Base-by-base conservation (phyloP, 2,797 vertebrate genomes). In the Chaenodraco wilsoni region DNA sequence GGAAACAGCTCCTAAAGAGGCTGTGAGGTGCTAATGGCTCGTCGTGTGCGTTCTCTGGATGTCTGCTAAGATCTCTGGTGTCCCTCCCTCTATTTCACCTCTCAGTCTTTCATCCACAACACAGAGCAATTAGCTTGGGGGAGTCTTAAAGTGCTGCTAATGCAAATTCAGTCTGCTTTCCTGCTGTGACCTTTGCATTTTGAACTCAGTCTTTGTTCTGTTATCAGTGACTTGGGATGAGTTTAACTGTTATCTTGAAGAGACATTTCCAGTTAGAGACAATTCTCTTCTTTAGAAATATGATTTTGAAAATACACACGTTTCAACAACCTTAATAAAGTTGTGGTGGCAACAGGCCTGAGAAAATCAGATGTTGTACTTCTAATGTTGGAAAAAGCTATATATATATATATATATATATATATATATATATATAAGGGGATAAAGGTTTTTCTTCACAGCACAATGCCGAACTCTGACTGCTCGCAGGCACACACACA, bases 71-170 rank as follows among this genome's bases (percentile, higher is more conserved):
- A 74, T 51, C 50, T 55, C 44, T 27, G 48, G 9, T 27, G 37
- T 64, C 54, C 55, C 67, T 48, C 60, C 5, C 12, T 60, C 67
- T 41, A 23, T 2, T 55, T 69, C 45, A 52, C 57, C 50, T 76
- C 76, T 74, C 44, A 4, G 23, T 50, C 71, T 75, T 72, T 86
- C 78, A 79, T 75, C 70, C 65, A 61, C 81, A 60, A 73, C 2
- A 74, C 67, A 68, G 69, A 78, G 48, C 65, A 65, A 65, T 65
- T 78, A 65, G 43, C 51, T 15, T 8, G 6, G 21, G 7, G 19
- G 17, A 1, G 37, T 57, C 3, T 45, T 43, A 41, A 58, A 70
- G 52, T 51, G 31, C 13, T 60, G 52, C 55, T 64, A 65, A 83
- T 80, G 72, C 41, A 64, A 31, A 65, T 80, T 56, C 73, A 57